Percentiles rank a stretch among this genome's conserved stretches.
Conservation (phyloP, 2,888 invertebrate species). For the Neocrepidodera transversa region DNA sequence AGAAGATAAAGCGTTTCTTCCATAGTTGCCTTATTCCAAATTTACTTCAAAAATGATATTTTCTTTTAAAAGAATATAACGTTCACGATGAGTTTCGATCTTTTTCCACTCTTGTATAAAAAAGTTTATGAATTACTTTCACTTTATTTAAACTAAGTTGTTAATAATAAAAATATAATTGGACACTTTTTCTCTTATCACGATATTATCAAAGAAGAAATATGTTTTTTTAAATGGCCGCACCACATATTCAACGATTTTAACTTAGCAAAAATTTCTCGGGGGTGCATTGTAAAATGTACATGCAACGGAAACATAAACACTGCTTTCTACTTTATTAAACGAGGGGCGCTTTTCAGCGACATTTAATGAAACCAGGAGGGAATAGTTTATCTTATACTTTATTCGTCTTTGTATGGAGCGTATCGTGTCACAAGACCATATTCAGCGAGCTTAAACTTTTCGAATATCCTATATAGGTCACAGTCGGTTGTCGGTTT, state of each 20-base stretch:
- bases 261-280: slow-evolving; percentile 1
- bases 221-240: not conserved
- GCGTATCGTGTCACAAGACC: slow-evolving; percentile 9
- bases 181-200: too few species aligned
- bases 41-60: slow-evolving; percentile 25
- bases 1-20: slow-evolving; percentile 29
- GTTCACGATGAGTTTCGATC: not conserved
- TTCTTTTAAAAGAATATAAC: slow-evolving; percentile 17
- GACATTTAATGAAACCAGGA: slow-evolving; percentile 13
- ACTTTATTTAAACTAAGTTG: too few species aligned
- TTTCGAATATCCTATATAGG: slow-evolving; percentile 17
- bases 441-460: slow-evolving; percentile 1
- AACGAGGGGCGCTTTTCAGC: slow-evolving; percentile 15
- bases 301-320: slow-evolving; percentile 19
- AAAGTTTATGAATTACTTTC: too few species aligned
- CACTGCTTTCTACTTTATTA: slow-evolving; percentile 24
- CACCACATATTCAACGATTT: not conserved
- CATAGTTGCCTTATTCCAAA: slow-evolving; percentile 34
- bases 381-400: slow-evolving; percentile 14
- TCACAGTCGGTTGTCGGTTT: slow-evolving; percentile 1
- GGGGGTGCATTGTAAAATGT: slow-evolving; percentile 7
- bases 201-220: too few species aligned
- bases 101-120: too few species aligned
- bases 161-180: too few species aligned
- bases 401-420: slow-evolving; percentile 18